Evolutionary conservation across 2,113 vertebrate genomes (phyloP).

Genomic region (Trogon melanurus): DNA sequence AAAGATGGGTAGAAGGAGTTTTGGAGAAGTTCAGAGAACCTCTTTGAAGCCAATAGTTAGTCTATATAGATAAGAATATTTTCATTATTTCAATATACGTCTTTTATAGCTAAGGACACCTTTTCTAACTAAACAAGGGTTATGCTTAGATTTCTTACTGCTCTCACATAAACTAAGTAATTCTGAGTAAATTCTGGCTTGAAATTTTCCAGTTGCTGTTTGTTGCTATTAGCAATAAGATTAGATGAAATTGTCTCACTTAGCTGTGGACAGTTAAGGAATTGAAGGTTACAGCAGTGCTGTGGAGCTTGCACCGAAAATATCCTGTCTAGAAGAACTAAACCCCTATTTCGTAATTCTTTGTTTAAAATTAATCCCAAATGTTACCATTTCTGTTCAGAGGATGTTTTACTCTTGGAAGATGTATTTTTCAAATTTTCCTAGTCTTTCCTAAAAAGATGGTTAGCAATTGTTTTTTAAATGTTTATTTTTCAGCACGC

Average conservation of each 20-base stretch:
- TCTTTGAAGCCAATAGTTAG: not conserved
- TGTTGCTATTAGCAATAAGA: not conserved
- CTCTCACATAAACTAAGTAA: not conserved
- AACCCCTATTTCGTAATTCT: not conserved
- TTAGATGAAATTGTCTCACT: not conserved
- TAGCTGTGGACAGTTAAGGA: not conserved
- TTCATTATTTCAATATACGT: not conserved
- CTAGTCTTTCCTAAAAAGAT: not conserved
- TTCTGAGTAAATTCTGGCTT: not conserved
- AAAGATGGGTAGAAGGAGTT: accelerated
- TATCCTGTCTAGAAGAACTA: not conserved
- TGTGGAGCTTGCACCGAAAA: not conserved
- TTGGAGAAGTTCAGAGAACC: not conserved
- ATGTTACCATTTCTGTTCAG: not conserved
- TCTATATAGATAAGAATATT: not conserved
- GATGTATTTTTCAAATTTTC: not conserved
- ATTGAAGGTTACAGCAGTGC: not conserved
- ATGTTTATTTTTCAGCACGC: not conserved
- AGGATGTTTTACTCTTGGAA: not conserved
- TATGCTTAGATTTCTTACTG: not conserved
- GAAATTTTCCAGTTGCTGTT: not conserved
- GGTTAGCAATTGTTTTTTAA: not conserved
- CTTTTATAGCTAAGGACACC: not conserved
- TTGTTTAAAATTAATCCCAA: not conserved
- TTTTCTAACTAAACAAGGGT: not conserved